Percentiles rank a stretch among this genome's conserved stretches.
phyloP scores from a whole-genome alignment of 2,888 invertebrate genomes.

The Cancer borealis region DNA sequence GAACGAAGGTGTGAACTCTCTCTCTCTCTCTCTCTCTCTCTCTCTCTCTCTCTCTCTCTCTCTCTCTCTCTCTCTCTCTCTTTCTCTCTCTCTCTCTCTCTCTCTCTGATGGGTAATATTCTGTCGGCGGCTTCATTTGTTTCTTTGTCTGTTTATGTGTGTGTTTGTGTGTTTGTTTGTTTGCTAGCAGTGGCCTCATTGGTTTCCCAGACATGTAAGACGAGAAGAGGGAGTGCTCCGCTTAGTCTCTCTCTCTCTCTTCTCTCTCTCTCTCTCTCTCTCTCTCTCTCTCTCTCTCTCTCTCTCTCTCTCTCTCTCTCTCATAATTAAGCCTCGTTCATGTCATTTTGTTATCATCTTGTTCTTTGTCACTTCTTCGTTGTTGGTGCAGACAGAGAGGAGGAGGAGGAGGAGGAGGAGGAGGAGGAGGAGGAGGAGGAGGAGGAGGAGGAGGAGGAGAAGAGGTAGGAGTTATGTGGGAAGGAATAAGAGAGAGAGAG shows the following conservation, averaged over 20 bases:
- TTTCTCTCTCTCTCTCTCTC: not conserved
- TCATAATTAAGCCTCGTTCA: not conserved
- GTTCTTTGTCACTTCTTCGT: conserved; percentile 1
- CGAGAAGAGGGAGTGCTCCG: not conserved
- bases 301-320: not conserved
- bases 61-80: conserved; percentile 28
- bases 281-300: not conserved
- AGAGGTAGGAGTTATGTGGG: conserved; percentile 1
- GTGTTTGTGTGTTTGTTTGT: not conserved
- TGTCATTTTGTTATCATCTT: not conserved
- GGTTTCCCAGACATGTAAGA: conserved; percentile 10
- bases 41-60: conserved; percentile 34
- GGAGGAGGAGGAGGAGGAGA: conserved; percentile 1
- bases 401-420: not conserved
- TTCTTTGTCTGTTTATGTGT: not conserved
- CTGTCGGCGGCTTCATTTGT: not conserved
- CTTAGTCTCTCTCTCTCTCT: not conserved
- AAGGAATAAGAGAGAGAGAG: not conserved
- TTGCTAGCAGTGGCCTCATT: not conserved
- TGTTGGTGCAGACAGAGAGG: not conserved
- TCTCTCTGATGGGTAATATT: not conserved
- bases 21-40: not conserved
- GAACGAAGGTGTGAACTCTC: not conserved
- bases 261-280: conserved; percentile 16
- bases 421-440: conserved; percentile 1